Evolutionary conservation across 2,113 vertebrate genomes (phyloP), one percentile per base, ranked within the genome.

Genomic region (Aegithalos caudatus): DNA sequence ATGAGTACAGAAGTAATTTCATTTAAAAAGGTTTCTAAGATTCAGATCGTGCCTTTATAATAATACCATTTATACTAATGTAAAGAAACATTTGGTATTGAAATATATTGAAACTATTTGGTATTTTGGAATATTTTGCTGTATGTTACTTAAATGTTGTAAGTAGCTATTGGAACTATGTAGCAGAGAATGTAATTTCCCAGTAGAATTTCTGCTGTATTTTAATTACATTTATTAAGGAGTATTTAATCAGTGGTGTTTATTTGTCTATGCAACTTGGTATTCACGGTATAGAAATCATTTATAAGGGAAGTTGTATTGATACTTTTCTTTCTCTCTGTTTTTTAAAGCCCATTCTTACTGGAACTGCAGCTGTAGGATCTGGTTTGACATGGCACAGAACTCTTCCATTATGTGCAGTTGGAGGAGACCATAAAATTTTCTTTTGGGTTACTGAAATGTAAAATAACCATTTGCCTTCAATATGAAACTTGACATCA

Each of bases 381-480:
- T 99, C 99, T 33, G 99, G 99, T 78, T 98, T 99, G 74, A 99
- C 99, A 73, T 99, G 99, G 99, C 99, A 99, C 47, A 98, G 98
- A 91, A 99, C 98, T 20, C 98, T 99, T 74, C 99, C 99, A 9
- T 97, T 99, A 35, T 99, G 99, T 70, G 99, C 98, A 62, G 97
- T 99, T 0, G 99, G 99, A 45, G 98, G 99, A 74, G 99, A 99
- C 95, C 98, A 98, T 96, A 99, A 99, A 94, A 98, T 99, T 64
- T 98, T 98, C 66, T 99, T 99, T 88, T 99, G 99, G 99, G 97
- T 99, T 97, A 99, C 99, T 17, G 99, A 99, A 97, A 99, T 99
- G 98, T 99, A 98, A 98, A 94, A 57, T 60, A 88, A 93, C 35
- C 11, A 45, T 90, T 90, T 92, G 64, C 24, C 70, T 79, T 92